These are phyloP conservation scores for Catharus bicknelli DNA, from an alignment of 2,113 vertebrate genomes.

Conservation along the genomic window DNA sequence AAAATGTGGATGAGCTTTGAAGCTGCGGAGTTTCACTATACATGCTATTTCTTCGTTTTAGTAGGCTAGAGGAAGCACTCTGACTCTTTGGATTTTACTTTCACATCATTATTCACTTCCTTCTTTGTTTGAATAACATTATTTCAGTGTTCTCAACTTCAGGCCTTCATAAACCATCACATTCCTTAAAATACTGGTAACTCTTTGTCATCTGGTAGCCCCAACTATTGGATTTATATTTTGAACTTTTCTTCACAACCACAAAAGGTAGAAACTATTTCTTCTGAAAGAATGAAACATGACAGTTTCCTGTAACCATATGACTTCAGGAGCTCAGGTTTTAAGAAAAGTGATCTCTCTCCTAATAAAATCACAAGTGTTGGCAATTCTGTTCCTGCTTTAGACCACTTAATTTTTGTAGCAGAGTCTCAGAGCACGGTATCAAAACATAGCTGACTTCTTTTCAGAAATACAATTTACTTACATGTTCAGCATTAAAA, in stretches of 20 bases:
- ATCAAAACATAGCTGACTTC: constrained; percentile 4
- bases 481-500: background rate
- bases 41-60: constrained; percentile 26
- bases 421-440: background rate
- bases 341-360: constrained; percentile 17
- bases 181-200: background rate
- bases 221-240: background rate
- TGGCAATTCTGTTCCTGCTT: constrained; percentile 41
- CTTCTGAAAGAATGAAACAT: background rate
- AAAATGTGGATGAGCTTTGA: constrained; percentile 30
- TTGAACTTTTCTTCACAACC: constrained; percentile 35
- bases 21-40: background rate
- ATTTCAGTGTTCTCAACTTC: constrained; percentile 4
- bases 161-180: background rate
- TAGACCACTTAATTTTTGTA: constrained; percentile 17
- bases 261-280: background rate
- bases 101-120: constrained; percentile 47
- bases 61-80: background rate
- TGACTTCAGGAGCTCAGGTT: background rate
- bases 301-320: constrained; percentile 24
- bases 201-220: background rate
- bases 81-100: constrained; percentile 22
- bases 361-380: constrained; percentile 54
- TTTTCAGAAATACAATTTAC: background rate
- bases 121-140: constrained; percentile 20